Conservation (phyloP, 2,888 invertebrate species). For the Euplexia lucipara region DNA sequence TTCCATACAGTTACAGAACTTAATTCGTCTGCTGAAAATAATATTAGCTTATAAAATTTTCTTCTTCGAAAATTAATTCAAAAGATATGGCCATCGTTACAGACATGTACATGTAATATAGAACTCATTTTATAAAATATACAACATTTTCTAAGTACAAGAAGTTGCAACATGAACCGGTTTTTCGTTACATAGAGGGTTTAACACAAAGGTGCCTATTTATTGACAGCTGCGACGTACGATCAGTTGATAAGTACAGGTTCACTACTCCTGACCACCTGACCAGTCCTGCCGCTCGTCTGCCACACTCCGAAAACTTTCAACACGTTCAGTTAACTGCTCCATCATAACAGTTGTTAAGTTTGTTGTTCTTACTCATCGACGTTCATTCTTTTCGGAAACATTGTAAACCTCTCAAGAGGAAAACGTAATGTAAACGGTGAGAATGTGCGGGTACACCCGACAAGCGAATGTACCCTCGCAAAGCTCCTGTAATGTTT, state of each 20-base stretch:
- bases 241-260: slow-evolving; percentile 67
- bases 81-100: slow-evolving; percentile 68
- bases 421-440: slow-evolving; percentile 80
- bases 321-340: slow-evolving; percentile 49
- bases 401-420: slow-evolving; percentile 84
- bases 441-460: slow-evolving; percentile 85
- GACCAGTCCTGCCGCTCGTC: slow-evolving; percentile 74
- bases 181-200: slow-evolving; percentile 63
- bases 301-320: slow-evolving; percentile 68
- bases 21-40: slow-evolving; percentile 79
- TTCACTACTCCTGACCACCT: slow-evolving; percentile 58
- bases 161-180: slow-evolving; percentile 51
- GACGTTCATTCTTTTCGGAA: slow-evolving; percentile 71
- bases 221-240: slow-evolving; percentile 64
- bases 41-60: slow-evolving; percentile 79
- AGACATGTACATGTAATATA: slow-evolving; percentile 65
- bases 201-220: slow-evolving; percentile 67
- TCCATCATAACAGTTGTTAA: slow-evolving; percentile 59
- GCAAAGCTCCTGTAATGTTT: slow-evolving; percentile 83
- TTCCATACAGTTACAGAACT: slow-evolving; percentile 79
- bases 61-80: slow-evolving; percentile 77
- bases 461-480: slow-evolving; percentile 81
- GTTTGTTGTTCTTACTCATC: slow-evolving; percentile 59
- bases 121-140: slow-evolving; percentile 69
- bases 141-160: slow-evolving; percentile 66